A percentile compares a stretch with the other conserved stretches of the same genome.
These are phyloP conservation scores for Peucedramus taeniatus DNA, from an alignment of 2,113 vertebrate genomes.

Conservation along the genomic window DNA sequence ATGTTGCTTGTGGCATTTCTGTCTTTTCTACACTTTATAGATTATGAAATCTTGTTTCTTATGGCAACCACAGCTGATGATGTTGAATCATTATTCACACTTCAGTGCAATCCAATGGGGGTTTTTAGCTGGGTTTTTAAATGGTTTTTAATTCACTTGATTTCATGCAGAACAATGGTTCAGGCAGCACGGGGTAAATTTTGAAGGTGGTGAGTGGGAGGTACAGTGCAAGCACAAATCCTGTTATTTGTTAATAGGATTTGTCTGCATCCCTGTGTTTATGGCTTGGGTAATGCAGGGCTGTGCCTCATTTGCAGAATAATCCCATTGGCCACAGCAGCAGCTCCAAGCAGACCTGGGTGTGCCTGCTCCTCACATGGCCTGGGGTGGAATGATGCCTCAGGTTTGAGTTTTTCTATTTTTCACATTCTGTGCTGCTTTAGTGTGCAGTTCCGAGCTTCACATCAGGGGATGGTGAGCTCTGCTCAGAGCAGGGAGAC, in stretches of 20 bases:
- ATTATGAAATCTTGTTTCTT: constrained; percentile 52
- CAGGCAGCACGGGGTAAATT: constrained; percentile 30
- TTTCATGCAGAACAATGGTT: constrained; percentile 32
- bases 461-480: background rate
- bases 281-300: constrained; percentile 10
- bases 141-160: constrained; percentile 48
- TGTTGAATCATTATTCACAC: constrained; percentile 49
- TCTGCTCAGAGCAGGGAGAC: background rate
- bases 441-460: accelerated
- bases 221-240: constrained; percentile 30
- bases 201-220: constrained; percentile 52
- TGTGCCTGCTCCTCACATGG: background rate
- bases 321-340: constrained; percentile 4
- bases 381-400: background rate
- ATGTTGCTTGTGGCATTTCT: constrained; percentile 25
- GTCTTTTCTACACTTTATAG: background rate
- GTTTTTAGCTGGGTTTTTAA: constrained; percentile 28
- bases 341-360: background rate
- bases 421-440: background rate
- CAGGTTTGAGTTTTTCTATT: background rate
- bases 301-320: background rate
- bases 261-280: constrained; percentile 44
- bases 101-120: background rate
- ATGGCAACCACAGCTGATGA: constrained; percentile 44
- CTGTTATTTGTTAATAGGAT: constrained; percentile 61